phyloP scores from a whole-genome alignment of 2,797 vertebrate genomes.

The Alfaro cultratus region DNA sequence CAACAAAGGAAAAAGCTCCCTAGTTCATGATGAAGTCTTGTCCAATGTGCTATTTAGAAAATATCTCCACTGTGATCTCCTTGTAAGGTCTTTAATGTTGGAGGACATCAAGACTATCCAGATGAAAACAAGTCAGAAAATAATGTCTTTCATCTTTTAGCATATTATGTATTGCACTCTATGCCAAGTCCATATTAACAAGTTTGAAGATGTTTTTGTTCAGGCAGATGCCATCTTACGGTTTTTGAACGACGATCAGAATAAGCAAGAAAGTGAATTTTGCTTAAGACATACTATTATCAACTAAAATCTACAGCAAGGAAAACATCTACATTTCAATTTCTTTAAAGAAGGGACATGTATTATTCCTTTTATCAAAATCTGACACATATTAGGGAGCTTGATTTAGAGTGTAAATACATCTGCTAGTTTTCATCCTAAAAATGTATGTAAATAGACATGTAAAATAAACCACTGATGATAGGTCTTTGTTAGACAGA shows the following conservation, averaged over 20 bases:
- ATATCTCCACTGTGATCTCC: not conserved
- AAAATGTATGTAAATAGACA: not conserved
- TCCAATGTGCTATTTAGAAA: not conserved
- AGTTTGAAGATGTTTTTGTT: not conserved
- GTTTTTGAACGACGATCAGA: no score
- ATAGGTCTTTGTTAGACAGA: not conserved
- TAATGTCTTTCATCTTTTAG: not conserved
- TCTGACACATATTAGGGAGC: not conserved
- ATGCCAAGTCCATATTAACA: not conserved
- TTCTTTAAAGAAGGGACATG: not conserved
- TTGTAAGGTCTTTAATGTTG: not conserved
- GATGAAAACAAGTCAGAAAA: not conserved
- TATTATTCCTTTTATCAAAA: no score
- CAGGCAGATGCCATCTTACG: not conserved
- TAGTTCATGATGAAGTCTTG: not conserved
- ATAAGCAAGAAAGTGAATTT: not conserved
- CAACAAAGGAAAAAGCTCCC: not conserved
- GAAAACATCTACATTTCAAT: not conserved
- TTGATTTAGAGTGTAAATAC: not conserved
- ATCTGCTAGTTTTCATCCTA: not conserved
- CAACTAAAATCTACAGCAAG: not conserved
- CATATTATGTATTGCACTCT: not conserved
- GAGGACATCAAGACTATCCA: not conserved
- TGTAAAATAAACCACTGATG: not conserved
- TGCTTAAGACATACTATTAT: not conserved